phyloP scores from a whole-genome alignment of 30 jellyfish, hydroid and myxozoan species.

The Rhopilema esculentum region DNA sequence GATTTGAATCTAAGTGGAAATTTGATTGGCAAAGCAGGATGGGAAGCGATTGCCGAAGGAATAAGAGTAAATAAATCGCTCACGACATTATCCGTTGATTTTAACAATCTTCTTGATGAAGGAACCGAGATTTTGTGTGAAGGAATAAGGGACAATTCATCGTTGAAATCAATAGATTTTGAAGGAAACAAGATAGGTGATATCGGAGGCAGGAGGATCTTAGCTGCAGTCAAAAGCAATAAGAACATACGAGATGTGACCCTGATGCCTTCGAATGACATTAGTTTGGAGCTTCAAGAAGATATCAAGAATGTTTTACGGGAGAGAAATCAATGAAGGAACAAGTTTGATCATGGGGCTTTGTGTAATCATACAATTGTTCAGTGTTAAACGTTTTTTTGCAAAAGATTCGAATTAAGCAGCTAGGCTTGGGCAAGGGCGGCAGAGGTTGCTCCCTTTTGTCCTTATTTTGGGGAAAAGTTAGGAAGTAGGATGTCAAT shows the following conservation, averaged over 20 bases:
- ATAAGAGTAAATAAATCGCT: slow-evolving; percentile 50
- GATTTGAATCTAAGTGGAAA: slow-evolving; percentile 66
- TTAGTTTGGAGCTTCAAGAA: slow-evolving; percentile 58
- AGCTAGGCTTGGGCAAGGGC: no score
- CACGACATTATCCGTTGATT: slow-evolving; percentile 69
- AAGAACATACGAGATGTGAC: slow-evolving; percentile 62
- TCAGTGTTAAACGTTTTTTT: no score
- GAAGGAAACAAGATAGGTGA: slow-evolving; percentile 78
- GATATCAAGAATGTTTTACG: slow-evolving; percentile 45
- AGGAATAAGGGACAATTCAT: slow-evolving; percentile 64
- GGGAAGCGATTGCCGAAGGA: slow-evolving; percentile 73
- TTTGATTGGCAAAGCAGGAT: slow-evolving; percentile 37
- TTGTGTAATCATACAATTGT: no score
- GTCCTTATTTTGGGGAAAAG: no score
- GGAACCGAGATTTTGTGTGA: slow-evolving; percentile 69
- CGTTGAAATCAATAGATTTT: slow-evolving; percentile 70
- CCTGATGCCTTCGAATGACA: slow-evolving; percentile 57
- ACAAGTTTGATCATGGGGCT: no score
- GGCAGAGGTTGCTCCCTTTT: no score
- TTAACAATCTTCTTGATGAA: slow-evolving; percentile 72
- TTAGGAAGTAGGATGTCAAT: no score
- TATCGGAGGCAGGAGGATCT: slow-evolving; percentile 69
- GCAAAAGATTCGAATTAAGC: no score
- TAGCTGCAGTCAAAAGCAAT: slow-evolving; percentile 66
- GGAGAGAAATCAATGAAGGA: slow-evolving; percentile 5